phyloP scores from a whole-genome alignment of 2,888 invertebrate genomes.

The Dryobotodes eremita region DNA sequence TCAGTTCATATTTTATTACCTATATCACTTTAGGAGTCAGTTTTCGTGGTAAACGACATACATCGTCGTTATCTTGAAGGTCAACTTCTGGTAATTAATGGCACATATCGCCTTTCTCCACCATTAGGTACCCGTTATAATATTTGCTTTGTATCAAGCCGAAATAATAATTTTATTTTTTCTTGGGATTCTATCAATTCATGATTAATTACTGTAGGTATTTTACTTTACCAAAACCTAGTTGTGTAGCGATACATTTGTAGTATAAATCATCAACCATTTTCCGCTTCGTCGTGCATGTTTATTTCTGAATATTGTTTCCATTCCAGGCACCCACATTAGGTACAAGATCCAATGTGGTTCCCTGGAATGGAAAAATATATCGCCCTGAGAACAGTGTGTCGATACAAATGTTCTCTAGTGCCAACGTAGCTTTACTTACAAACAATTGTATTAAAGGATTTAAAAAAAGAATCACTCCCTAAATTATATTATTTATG shows the following conservation, averaged over 20 bases:
- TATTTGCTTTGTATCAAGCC: constrained; percentile 15
- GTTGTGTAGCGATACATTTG: constrained; percentile 13
- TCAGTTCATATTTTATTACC: constrained; percentile 24
- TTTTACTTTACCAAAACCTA: neutral
- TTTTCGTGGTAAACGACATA: constrained; percentile 44
- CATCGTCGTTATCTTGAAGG: constrained; percentile 50
- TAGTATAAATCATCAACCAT: neutral
- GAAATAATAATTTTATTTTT: constrained; percentile 20
- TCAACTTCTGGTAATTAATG: constrained; percentile 54
- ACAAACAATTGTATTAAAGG: neutral
- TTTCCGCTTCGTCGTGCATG: constrained; percentile 3
- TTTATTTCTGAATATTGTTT: neutral
- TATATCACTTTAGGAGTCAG: constrained; percentile 34
- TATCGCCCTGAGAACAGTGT: neutral
- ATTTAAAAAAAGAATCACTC: neutral
- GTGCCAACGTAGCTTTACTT: neutral
- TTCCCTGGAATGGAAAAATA: too few relatives aligned
- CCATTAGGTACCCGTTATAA: constrained; percentile 36
- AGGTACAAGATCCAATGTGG: neutral
- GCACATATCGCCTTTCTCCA: constrained; percentile 48
- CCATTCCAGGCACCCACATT: neutral
- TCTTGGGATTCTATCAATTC: constrained; percentile 13
- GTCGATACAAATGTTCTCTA: neutral
- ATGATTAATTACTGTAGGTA: constrained; percentile 31
- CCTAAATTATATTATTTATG: neutral